Evolutionary conservation across 2,797 vertebrate genomes (phyloP).

Genomic region (Phataginus tetradactyla): DNA sequence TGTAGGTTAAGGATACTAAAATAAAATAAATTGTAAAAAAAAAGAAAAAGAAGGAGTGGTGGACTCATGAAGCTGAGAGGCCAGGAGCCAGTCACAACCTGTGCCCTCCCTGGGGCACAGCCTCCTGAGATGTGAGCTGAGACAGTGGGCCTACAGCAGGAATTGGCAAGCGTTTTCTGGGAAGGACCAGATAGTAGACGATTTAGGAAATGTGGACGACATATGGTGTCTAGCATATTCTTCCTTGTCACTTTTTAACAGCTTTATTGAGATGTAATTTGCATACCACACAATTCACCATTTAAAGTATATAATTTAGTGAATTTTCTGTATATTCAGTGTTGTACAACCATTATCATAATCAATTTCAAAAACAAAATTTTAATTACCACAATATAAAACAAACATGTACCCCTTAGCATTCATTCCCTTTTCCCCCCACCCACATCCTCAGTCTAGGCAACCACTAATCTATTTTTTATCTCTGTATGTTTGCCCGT

Average conservation of each 20-base stretch:
- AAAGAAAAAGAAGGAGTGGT: too few relatives aligned
- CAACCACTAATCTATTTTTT: background rate
- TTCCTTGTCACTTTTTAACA: background rate
- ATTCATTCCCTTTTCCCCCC: background rate
- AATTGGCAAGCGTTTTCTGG: background rate
- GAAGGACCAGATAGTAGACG: background rate
- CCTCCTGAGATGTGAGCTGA: background rate
- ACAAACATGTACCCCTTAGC: background rate
- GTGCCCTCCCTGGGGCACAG: background rate
- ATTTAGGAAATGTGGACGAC: background rate
- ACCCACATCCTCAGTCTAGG: background rate
- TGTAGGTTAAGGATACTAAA: too few relatives aligned
- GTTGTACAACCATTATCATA: background rate
- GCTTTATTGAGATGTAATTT: background rate
- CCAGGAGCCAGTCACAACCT: too few relatives aligned
- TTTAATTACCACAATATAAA: background rate
- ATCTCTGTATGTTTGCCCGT: background rate
- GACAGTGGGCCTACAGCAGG: background rate
- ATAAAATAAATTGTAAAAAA: too few relatives aligned
- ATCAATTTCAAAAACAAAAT: background rate
- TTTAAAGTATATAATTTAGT: background rate
- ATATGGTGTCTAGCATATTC: background rate
- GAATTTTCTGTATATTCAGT: background rate
- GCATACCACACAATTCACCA: background rate
- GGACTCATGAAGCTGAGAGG: background rate